A percentile compares a stretch with the other conserved stretches of the same genome.
Evolutionary conservation across 2,888 invertebrate species (phyloP).

Genomic region (Shargacucullia verbasci): DNA sequence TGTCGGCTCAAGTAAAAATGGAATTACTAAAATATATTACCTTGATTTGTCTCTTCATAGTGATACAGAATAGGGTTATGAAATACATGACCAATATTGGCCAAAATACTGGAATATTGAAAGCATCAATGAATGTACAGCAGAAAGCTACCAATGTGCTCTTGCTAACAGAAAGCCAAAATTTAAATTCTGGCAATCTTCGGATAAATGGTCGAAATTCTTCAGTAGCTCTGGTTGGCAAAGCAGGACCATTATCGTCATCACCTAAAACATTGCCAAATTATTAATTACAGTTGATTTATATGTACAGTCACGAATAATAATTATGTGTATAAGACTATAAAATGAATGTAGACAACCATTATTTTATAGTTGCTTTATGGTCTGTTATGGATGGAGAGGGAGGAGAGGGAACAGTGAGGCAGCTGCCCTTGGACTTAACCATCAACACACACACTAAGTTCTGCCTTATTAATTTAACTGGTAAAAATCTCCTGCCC

Average conservation of each 20-base stretch:
- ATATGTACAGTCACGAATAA: background rate
- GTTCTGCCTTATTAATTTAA: no score
- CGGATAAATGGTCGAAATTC: constrained; percentile 99
- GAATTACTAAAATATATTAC: constrained; percentile 85
- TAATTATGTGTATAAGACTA: no score
- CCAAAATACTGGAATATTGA: constrained; percentile 99
- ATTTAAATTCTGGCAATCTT: constrained; percentile 99
- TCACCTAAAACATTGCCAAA: constrained; percentile 72
- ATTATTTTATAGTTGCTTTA: no score
- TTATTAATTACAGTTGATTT: constrained; percentile 19
- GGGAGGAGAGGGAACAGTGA: no score
- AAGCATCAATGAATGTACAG: constrained; percentile 99
- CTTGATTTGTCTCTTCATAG: constrained; percentile 99
- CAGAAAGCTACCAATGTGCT: constrained; percentile 96
- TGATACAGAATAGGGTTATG: constrained; percentile 98
- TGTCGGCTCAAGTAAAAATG: no score
- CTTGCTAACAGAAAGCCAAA: constrained; percentile 99
- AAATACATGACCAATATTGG: constrained; percentile 99
- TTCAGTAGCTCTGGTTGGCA: constrained; percentile 98
- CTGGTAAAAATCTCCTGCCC: no score
- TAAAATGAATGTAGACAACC: no score
- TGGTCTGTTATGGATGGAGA: no score
- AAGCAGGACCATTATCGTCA: constrained; percentile 96
- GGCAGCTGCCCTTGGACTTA: no score
- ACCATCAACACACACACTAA: no score